A percentile compares a stretch with the other conserved stretches of the same genome.
phyloP scores from a whole-genome alignment of 2,888 invertebrate genomes.

The Synanthedon myopaeformis region DNA sequence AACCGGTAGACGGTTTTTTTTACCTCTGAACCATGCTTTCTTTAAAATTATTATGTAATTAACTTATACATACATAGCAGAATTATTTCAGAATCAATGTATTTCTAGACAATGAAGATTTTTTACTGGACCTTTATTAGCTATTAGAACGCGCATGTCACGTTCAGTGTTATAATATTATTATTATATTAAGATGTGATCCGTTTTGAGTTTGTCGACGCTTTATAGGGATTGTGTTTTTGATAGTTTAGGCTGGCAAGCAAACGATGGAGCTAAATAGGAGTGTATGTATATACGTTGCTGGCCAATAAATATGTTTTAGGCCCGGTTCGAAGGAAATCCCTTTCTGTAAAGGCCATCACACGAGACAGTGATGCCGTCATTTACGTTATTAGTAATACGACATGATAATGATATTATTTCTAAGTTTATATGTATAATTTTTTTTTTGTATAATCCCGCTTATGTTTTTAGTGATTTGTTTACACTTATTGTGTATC shows the following conservation, averaged over 20 bases:
- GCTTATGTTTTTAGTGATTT: constrained; percentile 63
- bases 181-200: not conserved
- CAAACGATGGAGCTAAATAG: constrained; percentile 26
- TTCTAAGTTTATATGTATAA: constrained; percentile 26
- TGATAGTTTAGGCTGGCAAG: not conserved
- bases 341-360: constrained; percentile 17
- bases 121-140: constrained; percentile 40
- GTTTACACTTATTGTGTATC: constrained; percentile 17
- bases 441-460: constrained; percentile 38
- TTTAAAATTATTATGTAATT: constrained; percentile 41
- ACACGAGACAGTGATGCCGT: constrained; percentile 49
- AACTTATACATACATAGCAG: constrained; percentile 32
- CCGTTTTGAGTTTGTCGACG: constrained; percentile 20
- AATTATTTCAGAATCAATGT: constrained; percentile 37
- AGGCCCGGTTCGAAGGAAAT: constrained; percentile 60
- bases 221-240: constrained; percentile 24
- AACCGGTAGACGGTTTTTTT: constrained; percentile 64
- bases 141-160: not conserved
- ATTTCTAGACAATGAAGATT: constrained; percentile 21
- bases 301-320: constrained; percentile 70
- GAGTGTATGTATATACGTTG: constrained; percentile 29
- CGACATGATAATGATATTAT: constrained; percentile 53
- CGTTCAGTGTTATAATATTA: not conserved
- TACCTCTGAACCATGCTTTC: constrained; percentile 40
- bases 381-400: constrained; percentile 41